Evolutionary conservation across 2,113 vertebrate species (phyloP), one percentile per base, ranked within the genome.

Genomic region (Recurvirostra avosetta): DNA sequence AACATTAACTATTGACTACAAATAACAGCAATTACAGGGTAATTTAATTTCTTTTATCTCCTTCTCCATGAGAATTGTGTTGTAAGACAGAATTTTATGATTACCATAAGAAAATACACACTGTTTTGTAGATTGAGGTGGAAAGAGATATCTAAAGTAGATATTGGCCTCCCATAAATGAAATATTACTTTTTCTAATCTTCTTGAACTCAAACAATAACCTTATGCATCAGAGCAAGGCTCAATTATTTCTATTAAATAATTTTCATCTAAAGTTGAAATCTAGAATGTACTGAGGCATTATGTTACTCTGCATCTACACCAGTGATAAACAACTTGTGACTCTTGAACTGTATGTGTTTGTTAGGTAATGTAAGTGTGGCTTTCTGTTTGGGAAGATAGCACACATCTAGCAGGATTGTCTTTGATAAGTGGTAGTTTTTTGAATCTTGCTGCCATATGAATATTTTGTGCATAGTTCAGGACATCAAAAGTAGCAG

Each of bases 41-140:
- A 68, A 86, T 83, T 71, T 13, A 10, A 43, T 83, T 88, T 88
- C 36, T 63, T 65, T 15, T 65, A 13, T 56, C 11, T 25, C 71
- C 19, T 52, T 32, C 21, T 92, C 20, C 11, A 63, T 0, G 0
- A 2, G 16, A 45, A 55, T 32, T 83, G 49, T 78, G 8, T 63
- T 71, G 6, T 43, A 67, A 71, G n/a, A 58, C 1, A 62, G 5
- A 55, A 40, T 75, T 86, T 75, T 75, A 8, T 30, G 50, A 68
- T 77, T 61, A n/a, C 8, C 4, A 12, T 38, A 8, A n/a, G 25
- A 75, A 62, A 65, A 74, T 56, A 23, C 10, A 59, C 3, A 34
- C 4, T 6, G 2, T 63, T 77, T 74, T 76, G n/a, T 12, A 76
- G 14, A 80, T 0, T 27, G 4, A 81, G 25, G 40, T 59, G 6